Evolutionary conservation across 2,113 vertebrate genomes (phyloP).

Genomic region (Gadus chalcogrammus): DNA sequence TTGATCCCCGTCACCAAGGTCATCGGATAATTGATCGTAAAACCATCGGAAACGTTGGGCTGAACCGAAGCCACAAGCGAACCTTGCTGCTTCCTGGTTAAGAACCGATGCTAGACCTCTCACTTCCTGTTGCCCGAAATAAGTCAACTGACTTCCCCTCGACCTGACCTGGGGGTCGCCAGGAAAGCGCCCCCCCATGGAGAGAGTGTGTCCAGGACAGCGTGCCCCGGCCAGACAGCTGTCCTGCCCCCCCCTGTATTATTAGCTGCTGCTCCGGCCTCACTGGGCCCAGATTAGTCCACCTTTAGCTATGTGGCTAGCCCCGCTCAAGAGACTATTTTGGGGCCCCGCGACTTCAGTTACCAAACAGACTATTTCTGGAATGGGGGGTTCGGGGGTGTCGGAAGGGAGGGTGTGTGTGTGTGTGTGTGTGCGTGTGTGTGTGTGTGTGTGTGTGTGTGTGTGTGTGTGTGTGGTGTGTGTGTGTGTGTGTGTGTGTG

Average conservation of each 20-base stretch:
- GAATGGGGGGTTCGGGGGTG: background rate
- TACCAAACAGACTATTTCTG: slow-evolving; percentile 22
- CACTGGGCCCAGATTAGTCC: slow-evolving; percentile 40
- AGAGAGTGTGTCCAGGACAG: slow-evolving; percentile 52
- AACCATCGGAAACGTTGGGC: no score
- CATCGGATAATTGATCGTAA: no score
- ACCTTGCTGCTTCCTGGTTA: no score
- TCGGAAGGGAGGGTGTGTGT: no score
- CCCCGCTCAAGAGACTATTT: slow-evolving; percentile 34
- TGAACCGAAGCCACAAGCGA: no score
- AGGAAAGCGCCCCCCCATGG: slow-evolving; percentile 7
- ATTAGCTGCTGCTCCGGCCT: slow-evolving; percentile 58
- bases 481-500: no score
- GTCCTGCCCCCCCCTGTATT: slow-evolving; percentile 48
- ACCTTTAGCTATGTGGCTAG: slow-evolving; percentile 39
- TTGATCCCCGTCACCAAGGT: no score
- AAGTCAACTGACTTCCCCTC: background rate
- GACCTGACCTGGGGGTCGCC: no score
- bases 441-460: no score
- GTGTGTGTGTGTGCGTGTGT: no score
- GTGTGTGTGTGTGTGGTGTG: no score
- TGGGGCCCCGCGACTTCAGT: slow-evolving; percentile 23
- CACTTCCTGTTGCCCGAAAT: background rate
- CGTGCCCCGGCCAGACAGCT: slow-evolving; percentile 53
- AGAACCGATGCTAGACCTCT: background rate